Percentiles rank a stretch among this genome's conserved stretches.
Conservation (phyloP, 2,113 vertebrate species). For the Butastur rufipennis region DNA sequence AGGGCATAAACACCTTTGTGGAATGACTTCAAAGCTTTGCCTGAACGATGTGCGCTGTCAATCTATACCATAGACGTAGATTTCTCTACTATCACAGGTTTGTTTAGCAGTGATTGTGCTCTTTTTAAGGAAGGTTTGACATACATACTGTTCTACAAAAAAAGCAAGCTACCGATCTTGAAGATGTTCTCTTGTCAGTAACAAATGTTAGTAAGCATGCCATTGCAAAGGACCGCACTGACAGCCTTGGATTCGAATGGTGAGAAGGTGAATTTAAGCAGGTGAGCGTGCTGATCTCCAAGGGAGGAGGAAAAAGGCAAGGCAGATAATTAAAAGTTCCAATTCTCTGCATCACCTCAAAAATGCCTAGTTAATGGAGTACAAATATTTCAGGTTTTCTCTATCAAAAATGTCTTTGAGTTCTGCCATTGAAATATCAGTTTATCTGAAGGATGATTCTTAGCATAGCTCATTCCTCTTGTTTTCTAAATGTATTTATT, state of each 20-base stretch:
- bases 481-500: background rate
- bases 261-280: background rate
- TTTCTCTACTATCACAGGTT: background rate
- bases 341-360: background rate
- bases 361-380: background rate
- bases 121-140: background rate
- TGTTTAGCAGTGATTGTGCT: background rate
- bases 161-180: background rate
- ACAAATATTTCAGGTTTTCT: background rate
- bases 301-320: background rate
- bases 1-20: background rate
- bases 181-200: background rate
- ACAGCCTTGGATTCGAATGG: background rate
- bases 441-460: background rate
- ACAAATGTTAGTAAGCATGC: background rate
- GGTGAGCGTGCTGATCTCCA: background rate
- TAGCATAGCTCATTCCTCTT: background rate
- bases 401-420: background rate
- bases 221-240: background rate
- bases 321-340: background rate
- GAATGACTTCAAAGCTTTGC: background rate
- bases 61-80: background rate
- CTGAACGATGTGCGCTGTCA: background rate
- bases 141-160: background rate
- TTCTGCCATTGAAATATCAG: background rate